A percentile compares a stretch with the other conserved stretches of the same genome.
phyloP scores from a whole-genome alignment of 2,888 invertebrate species.

The Oligia latruncula region DNA sequence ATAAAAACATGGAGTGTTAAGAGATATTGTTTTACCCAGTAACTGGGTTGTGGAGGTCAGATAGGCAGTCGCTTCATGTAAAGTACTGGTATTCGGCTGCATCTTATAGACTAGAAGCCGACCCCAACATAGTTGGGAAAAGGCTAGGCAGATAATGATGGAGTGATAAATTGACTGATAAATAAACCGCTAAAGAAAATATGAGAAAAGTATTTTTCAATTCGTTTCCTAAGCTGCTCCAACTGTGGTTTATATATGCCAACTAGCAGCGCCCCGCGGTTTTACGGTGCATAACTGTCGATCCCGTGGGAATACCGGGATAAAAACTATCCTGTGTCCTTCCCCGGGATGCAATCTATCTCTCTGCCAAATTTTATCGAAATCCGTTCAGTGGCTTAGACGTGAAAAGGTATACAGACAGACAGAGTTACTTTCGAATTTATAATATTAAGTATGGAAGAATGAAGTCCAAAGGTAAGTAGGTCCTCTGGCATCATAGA shows the following conservation, averaged over 20 bases:
- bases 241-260: background rate
- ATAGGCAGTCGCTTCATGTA: background rate
- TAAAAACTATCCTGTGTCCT: too few relatives aligned
- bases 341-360: too few relatives aligned
- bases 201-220: background rate
- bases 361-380: too few relatives aligned
- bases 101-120: background rate
- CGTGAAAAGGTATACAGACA: too few relatives aligned
- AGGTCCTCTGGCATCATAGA: background rate
- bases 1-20: slow-evolving; percentile 24
- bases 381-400: too few relatives aligned
- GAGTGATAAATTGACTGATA: slow-evolving; percentile 10
- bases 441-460: too few relatives aligned
- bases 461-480: background rate
- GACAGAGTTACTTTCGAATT: too few relatives aligned
- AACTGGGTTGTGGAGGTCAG: background rate
- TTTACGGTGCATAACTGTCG: too few relatives aligned
- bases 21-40: background rate
- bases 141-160: background rate
- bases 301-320: too few relatives aligned
- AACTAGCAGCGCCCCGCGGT: too few relatives aligned
- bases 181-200: background rate
- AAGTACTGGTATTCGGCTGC: background rate
- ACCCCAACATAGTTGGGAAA: background rate
- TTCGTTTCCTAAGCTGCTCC: background rate